Percentiles rank a stretch among this genome's conserved stretches.
phyloP scores from a whole-genome alignment of 2,888 invertebrate genomes.

The Phalera bucephala region DNA sequence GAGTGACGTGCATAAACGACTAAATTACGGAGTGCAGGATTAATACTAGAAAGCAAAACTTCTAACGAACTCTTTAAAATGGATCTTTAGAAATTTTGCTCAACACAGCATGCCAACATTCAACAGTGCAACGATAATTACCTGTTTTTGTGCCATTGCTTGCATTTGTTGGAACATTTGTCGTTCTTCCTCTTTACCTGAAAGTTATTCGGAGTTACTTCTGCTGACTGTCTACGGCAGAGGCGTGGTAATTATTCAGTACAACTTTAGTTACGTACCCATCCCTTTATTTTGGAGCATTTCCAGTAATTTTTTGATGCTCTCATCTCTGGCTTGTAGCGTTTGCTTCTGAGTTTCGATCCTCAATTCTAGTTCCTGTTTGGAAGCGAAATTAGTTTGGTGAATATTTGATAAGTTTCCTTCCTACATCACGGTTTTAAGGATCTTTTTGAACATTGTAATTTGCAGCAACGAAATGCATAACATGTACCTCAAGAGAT shows the following conservation, averaged over 20 bases:
- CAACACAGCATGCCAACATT: constrained; percentile 45
- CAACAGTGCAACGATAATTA: constrained; percentile 69
- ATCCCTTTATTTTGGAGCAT: constrained; percentile 99
- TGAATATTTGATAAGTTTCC: constrained; percentile 19
- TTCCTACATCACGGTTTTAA: too few relatives aligned
- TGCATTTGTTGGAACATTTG: constrained; percentile 99
- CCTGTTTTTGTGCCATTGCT: constrained; percentile 98
- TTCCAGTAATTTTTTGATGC: constrained; percentile 98
- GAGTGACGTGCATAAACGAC: constrained; percentile 66
- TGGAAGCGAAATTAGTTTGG: constrained; percentile 24
- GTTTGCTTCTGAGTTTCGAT: constrained; percentile 99
- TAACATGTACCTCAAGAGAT: too few relatives aligned
- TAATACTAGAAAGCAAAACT: constrained; percentile 44
- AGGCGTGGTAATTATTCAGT: constrained; percentile 14
- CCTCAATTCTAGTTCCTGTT: constrained; percentile 96
- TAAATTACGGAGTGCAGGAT: constrained; percentile 55
- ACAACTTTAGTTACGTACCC: constrained; percentile 85
- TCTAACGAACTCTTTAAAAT: constrained; percentile 32
- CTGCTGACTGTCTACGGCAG: constrained; percentile 23
- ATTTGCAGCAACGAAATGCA: too few relatives aligned
- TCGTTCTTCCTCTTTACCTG: constrained; percentile 97
- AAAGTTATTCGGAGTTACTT: constrained; percentile 71
- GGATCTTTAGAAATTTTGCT: constrained; percentile 44
- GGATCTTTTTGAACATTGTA: too few relatives aligned
- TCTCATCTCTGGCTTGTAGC: constrained; percentile 97